Evolutionary conservation across 2,113 vertebrate genomes (phyloP).

Genomic region (Ctenodactylus gundi): DNA sequence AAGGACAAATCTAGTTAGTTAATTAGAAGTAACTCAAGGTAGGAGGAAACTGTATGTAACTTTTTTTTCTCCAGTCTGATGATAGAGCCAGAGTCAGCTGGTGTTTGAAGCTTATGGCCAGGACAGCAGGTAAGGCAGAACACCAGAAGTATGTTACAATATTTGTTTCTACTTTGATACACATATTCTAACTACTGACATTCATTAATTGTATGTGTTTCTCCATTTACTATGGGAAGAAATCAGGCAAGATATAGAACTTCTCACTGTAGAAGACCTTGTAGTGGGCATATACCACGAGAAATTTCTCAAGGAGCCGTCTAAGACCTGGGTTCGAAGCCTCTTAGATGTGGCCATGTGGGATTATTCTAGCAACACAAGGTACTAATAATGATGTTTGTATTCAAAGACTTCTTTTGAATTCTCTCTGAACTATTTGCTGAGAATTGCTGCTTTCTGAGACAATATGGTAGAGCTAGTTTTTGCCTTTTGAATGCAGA

Average conservation of each 20-base stretch:
- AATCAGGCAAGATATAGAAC: slow-evolving; percentile 69
- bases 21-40: not conserved
- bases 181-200: not conserved
- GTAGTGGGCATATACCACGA: slow-evolving; percentile 79
- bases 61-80: slow-evolving; percentile 73
- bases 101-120: slow-evolving; percentile 84
- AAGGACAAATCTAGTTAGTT: not conserved
- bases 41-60: not conserved
- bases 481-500: not conserved
- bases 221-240: slow-evolving; percentile 74
- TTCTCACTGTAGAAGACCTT: slow-evolving; percentile 84
- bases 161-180: not conserved
- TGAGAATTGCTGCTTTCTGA: not conserved
- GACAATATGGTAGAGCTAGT: not conserved
- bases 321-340: slow-evolving; percentile 81
- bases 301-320: slow-evolving; percentile 84
- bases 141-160: fast-evolving
- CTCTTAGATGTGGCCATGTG: slow-evolving; percentile 83
- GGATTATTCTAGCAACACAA: slow-evolving; percentile 87
- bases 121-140: slow-evolving; percentile 76
- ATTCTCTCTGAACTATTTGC: not conserved
- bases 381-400: slow-evolving; percentile 72
- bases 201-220: not conserved
- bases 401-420: not conserved
- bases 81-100: slow-evolving; percentile 83